Percentiles rank a stretch among this genome's conserved stretches.
Conservation (phyloP, 2,113 vertebrate genomes). For the Hydrolagus affinis region DNA sequence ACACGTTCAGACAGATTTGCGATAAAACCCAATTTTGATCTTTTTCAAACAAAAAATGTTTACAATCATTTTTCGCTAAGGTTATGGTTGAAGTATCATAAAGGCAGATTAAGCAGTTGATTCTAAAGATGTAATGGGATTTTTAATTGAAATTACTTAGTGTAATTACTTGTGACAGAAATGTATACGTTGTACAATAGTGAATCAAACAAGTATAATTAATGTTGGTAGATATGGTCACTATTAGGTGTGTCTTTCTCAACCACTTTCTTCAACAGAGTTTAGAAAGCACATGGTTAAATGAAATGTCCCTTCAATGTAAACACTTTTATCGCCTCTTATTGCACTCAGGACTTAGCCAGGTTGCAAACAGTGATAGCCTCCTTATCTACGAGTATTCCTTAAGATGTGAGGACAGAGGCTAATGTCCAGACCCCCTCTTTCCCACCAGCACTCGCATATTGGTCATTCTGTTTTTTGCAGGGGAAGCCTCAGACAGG, state of each 20-base stretch:
- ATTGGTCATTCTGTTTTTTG: not conserved
- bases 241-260: not conserved
- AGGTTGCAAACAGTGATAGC: not conserved
- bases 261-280: not conserved
- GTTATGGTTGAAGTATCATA: too few species aligned
- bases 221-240: too few species aligned
- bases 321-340: too few species aligned
- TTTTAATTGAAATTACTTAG: too few species aligned
- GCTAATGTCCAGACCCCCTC: not conserved
- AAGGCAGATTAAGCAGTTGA: too few species aligned
- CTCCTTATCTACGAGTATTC: not conserved
- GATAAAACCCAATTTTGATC: too few species aligned
- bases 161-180: too few species aligned
- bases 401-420: not conserved
- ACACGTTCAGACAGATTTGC: not conserved
- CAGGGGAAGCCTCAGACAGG: not conserved
- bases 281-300: not conserved
- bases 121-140: too few species aligned
- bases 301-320: not conserved
- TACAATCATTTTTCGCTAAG: too few species aligned
- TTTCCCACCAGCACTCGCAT: not conserved
- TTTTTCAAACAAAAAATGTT: not conserved
- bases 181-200: too few species aligned
- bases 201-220: too few species aligned
- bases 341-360: not conserved